Percentiles rank a stretch among this genome's conserved stretches.
These are phyloP conservation scores for Cochlearius cochlearius DNA, from an alignment of 2,113 vertebrate genomes.

Conservation along the genomic window DNA sequence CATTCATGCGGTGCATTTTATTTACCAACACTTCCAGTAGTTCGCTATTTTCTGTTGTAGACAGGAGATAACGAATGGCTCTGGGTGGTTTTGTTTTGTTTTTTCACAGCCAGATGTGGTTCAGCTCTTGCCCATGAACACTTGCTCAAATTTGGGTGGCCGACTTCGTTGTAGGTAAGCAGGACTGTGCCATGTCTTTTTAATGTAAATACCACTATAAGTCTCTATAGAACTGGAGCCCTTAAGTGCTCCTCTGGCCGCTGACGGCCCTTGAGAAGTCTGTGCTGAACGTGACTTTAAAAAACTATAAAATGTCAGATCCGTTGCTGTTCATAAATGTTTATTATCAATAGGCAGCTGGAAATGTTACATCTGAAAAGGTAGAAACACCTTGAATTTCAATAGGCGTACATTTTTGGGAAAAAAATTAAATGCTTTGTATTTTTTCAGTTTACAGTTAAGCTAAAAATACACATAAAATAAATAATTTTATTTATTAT, in stretches of 20 bases:
- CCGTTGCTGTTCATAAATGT: conserved; percentile 60
- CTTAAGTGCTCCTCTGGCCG: not conserved
- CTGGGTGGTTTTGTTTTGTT: not conserved
- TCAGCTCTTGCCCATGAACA: not conserved
- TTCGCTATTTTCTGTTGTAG: not conserved
- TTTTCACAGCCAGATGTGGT: not conserved
- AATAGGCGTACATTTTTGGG: conserved; percentile 65
- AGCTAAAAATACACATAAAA: conserved; percentile 80
- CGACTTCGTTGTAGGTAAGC: not conserved
- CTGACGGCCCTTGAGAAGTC: not conserved
- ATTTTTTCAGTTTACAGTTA: conserved; percentile 68
- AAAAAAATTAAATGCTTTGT: conserved; percentile 69
- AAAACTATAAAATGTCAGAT: not conserved
- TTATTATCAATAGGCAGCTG: conserved; percentile 74
- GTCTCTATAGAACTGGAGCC: accelerated
- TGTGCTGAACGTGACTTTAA: not conserved
- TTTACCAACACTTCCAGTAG: not conserved
- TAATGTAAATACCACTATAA: not conserved
- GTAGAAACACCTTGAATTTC: conserved; percentile 72
- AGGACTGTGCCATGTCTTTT: not conserved
- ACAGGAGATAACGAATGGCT: not conserved
- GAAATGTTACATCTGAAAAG: conserved; percentile 74
- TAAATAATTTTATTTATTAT: conserved; percentile 73
- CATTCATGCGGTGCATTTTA: not conserved
- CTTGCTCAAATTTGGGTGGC: not conserved